These are phyloP conservation scores for Tanytarsus gracilentus DNA, from an alignment of 2,888 invertebrate species.

Conservation along the genomic window DNA sequence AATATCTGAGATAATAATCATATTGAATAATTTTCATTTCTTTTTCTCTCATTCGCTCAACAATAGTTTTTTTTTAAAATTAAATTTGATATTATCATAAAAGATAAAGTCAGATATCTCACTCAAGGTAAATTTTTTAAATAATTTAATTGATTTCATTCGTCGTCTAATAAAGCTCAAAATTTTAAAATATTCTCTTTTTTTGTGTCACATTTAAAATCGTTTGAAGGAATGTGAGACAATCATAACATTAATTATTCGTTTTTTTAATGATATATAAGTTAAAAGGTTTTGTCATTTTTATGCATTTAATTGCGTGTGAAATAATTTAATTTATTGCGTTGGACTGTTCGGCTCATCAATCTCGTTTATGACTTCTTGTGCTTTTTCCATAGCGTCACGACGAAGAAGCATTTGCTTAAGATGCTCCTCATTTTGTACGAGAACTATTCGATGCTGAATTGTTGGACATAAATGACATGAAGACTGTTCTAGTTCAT, in stretches of 20 bases:
- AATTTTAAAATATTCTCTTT: background rate
- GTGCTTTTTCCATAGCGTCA: constrained; percentile 51
- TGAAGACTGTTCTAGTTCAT: constrained; percentile 72
- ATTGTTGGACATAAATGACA: constrained; percentile 72
- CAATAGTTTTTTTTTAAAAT: background rate
- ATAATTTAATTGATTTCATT: no score
- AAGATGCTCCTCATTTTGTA: constrained; percentile 57
- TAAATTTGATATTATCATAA: no score
- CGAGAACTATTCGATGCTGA: constrained; percentile 69
- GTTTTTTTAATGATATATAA: no score
- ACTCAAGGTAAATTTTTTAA: background rate
- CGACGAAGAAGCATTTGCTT: constrained; percentile 40
- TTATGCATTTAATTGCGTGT: background rate
- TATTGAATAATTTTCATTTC: no score
- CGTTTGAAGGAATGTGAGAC: background rate
- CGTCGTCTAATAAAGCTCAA: constrained; percentile 15
- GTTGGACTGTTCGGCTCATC: constrained; percentile 43
- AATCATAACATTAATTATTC: no score
- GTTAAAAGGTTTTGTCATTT: background rate
- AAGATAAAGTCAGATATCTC: no score
- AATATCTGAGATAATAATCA: no score
- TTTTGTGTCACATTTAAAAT: background rate
- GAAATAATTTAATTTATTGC: constrained; percentile 2
- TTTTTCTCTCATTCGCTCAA: background rate
- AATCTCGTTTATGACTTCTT: constrained; percentile 57